Evolutionary conservation across 2,797 vertebrate genomes (phyloP), one percentile per base, ranked within the genome.

Genomic region (Ceryle rudis): DNA sequence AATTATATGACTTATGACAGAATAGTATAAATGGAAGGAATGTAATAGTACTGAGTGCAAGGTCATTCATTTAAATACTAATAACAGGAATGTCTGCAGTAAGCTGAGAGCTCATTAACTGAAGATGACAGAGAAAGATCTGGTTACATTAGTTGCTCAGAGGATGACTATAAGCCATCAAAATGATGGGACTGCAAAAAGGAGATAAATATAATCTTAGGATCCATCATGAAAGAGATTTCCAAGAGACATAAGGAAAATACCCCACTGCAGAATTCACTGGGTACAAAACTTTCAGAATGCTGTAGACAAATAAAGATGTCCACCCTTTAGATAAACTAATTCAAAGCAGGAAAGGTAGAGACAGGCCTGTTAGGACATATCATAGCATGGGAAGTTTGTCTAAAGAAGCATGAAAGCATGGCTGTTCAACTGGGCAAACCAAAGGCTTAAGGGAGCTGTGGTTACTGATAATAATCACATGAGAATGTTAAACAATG

Each of bases 51-150:
- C 58, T 71, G 90, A 90, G 81, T 82, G 61, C 81, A 89, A 93
- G 74, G 84, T 93, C 95, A 95, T 97, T 94, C 89, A 96, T 96
- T 97, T 96, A 96, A 96, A 96, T 92, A 96, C 86, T 96, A 96
- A 96, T 96, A 96, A 87, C 89, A 81, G 73, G 64, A 87, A 92
- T 86, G 95, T 97, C 96, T 94, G 89, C 93, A 57, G 86, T 85
- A 94, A 95, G 95, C 71, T 92, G 95, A 89, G 78, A 94, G 73
- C 91, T 97, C 92, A 96, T 97, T 96, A 95, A 94, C 64, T 95
- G 84, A 33, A 87, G 44, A 79, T 97, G 96, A 95, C 95, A 97
- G 90, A 95, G 93, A 89, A 93, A 95, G 89, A 87, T 95, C 93
- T 96, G 74, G 71, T 82, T 85, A 87, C 87, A 96, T 96, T 96